Conservation (phyloP, 1,140 invertebrate species). For the Lordiphosa mommai region DNA sequence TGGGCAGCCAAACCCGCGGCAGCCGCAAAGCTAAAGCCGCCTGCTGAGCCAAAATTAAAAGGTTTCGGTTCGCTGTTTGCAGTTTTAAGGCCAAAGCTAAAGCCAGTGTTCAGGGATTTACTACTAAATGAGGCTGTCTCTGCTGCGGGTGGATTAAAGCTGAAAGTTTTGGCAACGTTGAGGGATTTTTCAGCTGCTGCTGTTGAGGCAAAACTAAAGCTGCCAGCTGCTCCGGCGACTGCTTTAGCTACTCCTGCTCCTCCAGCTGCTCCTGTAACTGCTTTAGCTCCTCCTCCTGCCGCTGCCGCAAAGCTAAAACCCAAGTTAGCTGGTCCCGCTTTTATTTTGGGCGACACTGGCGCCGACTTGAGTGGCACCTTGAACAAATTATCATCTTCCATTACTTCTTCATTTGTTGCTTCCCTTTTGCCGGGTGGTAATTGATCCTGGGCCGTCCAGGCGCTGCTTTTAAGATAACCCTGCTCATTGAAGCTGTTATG, state of each 20-base stretch:
- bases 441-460: slow-evolving; percentile 72
- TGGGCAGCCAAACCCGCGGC: not conserved
- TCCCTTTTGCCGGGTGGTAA: slow-evolving; percentile 2
- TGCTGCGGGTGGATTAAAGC: too few species aligned
- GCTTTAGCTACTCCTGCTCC: not conserved
- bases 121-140: too few species aligned
- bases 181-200: too few species aligned
- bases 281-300: not conserved
- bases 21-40: slow-evolving; percentile 11
- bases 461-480: slow-evolving; percentile 79
- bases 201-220: too few species aligned
- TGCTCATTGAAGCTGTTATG: slow-evolving; percentile 86
- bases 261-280: not conserved
- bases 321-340: not conserved
- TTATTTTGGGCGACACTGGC: slow-evolving; percentile 30
- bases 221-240: not conserved
- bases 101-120: too few species aligned
- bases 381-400: slow-evolving; percentile 36
- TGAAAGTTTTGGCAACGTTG: too few species aligned
- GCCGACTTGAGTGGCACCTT: slow-evolving; percentile 47
- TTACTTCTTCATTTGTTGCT: too few species aligned
- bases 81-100: too few species aligned
- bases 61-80: too few species aligned
- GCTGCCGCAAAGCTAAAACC: not conserved
- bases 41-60: too few species aligned